Percentiles rank a stretch among this genome's conserved stretches.
Conservation (phyloP, 2,888 invertebrate species). For the Aphodius granarius region DNA sequence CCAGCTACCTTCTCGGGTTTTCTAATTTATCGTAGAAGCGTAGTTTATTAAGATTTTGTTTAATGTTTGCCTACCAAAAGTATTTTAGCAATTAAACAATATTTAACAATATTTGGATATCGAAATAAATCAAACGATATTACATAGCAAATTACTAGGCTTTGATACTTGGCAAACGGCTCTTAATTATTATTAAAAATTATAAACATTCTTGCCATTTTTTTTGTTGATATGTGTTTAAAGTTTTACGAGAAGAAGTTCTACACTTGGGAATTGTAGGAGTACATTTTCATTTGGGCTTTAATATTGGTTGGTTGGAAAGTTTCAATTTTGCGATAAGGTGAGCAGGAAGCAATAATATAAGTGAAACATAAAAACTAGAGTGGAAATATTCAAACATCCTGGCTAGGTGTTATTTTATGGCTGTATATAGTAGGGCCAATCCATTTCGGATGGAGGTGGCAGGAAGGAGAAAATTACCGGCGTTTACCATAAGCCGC, state of each 20-base stretch:
- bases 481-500: not conserved
- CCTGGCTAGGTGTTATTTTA: not conserved
- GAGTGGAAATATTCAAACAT: not conserved
- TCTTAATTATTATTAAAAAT: too few relatives aligned
- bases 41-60: too few relatives aligned
- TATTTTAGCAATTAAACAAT: too few relatives aligned
- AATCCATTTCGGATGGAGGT: not conserved
- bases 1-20: slow-evolving; percentile 18
- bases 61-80: too few relatives aligned
- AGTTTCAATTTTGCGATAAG: not conserved
- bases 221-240: not conserved
- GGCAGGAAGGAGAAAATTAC: not conserved
- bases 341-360: not conserved
- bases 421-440: not conserved
- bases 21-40: too few relatives aligned
- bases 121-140: too few relatives aligned
- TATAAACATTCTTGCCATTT: too few relatives aligned
- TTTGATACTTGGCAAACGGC: too few relatives aligned
- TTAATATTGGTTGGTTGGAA: not conserved
- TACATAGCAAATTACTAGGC: too few relatives aligned
- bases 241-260: not conserved
- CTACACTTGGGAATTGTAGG: not conserved
- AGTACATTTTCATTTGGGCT: not conserved
- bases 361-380: not conserved
- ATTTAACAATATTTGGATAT: too few relatives aligned